Base-by-base conservation (phyloP, 1,140 invertebrate genomes). In the honey bee (Apis mellifera) region DNA sequence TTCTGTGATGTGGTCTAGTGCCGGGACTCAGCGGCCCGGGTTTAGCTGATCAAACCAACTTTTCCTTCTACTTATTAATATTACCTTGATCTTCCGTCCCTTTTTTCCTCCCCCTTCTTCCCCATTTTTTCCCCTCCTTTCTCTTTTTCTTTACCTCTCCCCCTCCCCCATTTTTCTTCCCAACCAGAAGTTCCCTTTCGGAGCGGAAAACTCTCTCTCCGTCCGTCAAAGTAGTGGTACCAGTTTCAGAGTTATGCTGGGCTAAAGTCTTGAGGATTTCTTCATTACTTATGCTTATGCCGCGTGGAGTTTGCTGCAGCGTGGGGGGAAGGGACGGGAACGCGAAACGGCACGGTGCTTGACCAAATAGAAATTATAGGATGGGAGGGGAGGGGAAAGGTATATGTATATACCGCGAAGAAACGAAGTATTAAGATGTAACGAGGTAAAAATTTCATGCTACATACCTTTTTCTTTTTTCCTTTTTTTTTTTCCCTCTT, bases 1-100 rank as follows among this genome's bases (percentile, higher is more conserved):
- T 89, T 75, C 92, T 93, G 87, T 92, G 93, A 93, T 93, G 93
- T 93, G 93, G 93, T 93, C 88, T 90, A 91, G 89, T 88, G 87
- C 89, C 86, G 89, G 89, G 91, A 90, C 89, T 85, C 88, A 3
- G 32, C 32, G 0, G 88, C 89, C 89, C 85, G 85, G 89, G 85
- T 90, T 32, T 89, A 90, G 89, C 92, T 92, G 93, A 93, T 94
- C 93, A 93, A 93, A 86, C 86, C 82, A 87, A 90, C 88, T 90
- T 89, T 87, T 84, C 87, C 84, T 88, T 86, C 88, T 87, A 90
- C 89, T 90, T 89, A 89, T 89, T 89, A 92, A 92, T 92, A 93
- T 93, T 92, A 93, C 93, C 76, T 74, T 65, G 85, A 60, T 78
- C 66, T 32, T 69, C 77, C 80, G 52, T 26, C 71, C 64, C 64